These are phyloP conservation scores for Eledona agricola DNA, from an alignment of 2,888 invertebrate genomes.

Conservation along the genomic window DNA sequence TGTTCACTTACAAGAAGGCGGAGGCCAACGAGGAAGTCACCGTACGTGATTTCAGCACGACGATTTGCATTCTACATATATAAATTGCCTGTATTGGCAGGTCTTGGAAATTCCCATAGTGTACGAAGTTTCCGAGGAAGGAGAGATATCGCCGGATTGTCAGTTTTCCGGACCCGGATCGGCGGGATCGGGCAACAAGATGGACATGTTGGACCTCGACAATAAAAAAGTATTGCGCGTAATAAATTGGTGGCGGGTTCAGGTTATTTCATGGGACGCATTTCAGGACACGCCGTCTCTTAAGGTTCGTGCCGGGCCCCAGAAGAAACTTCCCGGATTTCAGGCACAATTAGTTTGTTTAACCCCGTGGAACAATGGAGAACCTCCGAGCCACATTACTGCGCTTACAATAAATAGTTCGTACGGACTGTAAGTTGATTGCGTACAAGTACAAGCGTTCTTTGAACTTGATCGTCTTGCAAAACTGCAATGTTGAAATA, in stretches of 20 bases:
- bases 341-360: conserved; percentile 95
- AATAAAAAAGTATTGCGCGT: conserved; percentile 63
- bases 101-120: conserved; percentile 87
- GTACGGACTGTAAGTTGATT: conserved; percentile 89
- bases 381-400: conserved; percentile 85
- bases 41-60: conserved; percentile 63
- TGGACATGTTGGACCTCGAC: conserved; percentile 62
- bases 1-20: conserved; percentile 94
- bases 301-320: conserved; percentile 77
- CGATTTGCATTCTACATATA: conserved; percentile 11
- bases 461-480: too few species aligned
- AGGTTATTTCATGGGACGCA: conserved; percentile 5
- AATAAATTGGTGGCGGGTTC: too few species aligned
- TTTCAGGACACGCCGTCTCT: conserved; percentile 59
- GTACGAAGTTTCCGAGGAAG: conserved; percentile 82
- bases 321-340: conserved; percentile 94
- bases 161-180: conserved; percentile 68
- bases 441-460: too few species aligned
- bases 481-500: too few species aligned
- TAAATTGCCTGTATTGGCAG: conserved; percentile 26
- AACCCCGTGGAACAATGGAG: conserved; percentile 81
- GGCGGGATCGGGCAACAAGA: conserved; percentile 57
- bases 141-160: conserved; percentile 82
- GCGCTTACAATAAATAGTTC: conserved; percentile 94
- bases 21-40: conserved; percentile 86